These are phyloP conservation scores for Anagyrus pseudococci DNA, from an alignment of 2,888 invertebrate species.

Conservation along the genomic window DNA sequence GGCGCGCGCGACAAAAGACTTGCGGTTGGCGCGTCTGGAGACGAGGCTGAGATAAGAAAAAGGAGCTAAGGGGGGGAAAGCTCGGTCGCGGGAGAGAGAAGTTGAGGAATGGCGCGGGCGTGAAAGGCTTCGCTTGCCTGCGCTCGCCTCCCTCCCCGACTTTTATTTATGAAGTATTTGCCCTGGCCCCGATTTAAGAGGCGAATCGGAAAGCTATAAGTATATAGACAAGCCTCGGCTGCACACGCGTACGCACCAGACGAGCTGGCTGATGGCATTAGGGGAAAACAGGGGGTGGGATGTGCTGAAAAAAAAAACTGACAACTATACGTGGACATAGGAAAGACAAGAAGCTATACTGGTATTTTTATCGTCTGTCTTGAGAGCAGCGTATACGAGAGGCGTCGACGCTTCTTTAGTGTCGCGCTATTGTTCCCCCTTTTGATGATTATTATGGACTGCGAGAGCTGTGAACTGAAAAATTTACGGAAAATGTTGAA, in stretches of 20 bases:
- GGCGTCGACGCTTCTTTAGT: too few relatives aligned
- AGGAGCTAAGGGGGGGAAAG: too few relatives aligned
- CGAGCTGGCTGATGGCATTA: neutral
- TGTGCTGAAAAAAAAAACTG: neutral
- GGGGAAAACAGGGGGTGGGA: neutral
- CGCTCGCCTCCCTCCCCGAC: too few relatives aligned
- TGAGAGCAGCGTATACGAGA: neutral
- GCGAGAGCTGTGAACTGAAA: too few relatives aligned
- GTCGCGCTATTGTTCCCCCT: too few relatives aligned
- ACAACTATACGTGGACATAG: too few relatives aligned
- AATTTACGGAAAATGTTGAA: too few relatives aligned
- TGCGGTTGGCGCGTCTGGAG: neutral
- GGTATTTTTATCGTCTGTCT: too few relatives aligned
- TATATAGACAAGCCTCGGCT: too few relatives aligned
- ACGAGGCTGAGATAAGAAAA: neutral
- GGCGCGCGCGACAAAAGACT: neutral
- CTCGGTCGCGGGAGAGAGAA: neutral
- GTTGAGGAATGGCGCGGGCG: constrained; percentile 9
- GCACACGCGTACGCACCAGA: constrained; percentile 31
- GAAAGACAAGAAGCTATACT: too few relatives aligned
- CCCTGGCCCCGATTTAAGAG: constrained; percentile 49
- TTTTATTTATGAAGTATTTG: constrained; percentile 53
- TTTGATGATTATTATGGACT: too few relatives aligned
- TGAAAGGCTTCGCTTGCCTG: too few relatives aligned
- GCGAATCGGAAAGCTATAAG: constrained; percentile 48